Percentiles rank a stretch among this genome's conserved stretches.
phyloP scores from a whole-genome alignment of 2,888 invertebrate species.

The Listrodromus nycthemerus region DNA sequence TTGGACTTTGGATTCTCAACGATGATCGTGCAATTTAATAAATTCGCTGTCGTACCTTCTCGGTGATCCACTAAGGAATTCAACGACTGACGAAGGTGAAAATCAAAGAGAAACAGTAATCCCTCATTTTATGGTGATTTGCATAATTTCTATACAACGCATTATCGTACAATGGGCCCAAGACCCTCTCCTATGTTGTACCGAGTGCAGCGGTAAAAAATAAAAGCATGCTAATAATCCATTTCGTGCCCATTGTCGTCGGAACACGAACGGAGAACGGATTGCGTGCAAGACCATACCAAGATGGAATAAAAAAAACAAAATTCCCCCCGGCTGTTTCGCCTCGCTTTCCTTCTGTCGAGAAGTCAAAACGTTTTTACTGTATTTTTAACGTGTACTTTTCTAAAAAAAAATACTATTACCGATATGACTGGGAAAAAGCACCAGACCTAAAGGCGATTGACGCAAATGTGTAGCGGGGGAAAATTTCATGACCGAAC shows the following conservation, averaged over 20 bases:
- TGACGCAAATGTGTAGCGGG: neutral
- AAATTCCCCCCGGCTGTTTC: neutral
- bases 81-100: neutral
- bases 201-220: neutral
- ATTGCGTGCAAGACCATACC: neutral
- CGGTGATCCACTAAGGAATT: neutral
- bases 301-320: neutral
- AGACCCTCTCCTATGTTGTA: neutral
- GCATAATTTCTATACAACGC: neutral
- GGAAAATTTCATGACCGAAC: constrained; percentile 1
- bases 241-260: neutral
- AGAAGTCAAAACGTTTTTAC: neutral
- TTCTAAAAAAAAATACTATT: neutral
- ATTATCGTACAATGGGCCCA: neutral
- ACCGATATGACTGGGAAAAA: neutral
- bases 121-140: neutral
- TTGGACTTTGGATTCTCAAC: neutral
- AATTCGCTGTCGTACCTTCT: neutral
- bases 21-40: neutral
- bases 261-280: neutral
- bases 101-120: neutral
- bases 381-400: neutral
- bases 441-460: neutral
- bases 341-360: neutral
- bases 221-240: neutral